A percentile compares a stretch with the other conserved stretches of the same genome.
phyloP scores from a whole-genome alignment of 2,113 vertebrate genomes.

The Myotis davidii region DNA sequence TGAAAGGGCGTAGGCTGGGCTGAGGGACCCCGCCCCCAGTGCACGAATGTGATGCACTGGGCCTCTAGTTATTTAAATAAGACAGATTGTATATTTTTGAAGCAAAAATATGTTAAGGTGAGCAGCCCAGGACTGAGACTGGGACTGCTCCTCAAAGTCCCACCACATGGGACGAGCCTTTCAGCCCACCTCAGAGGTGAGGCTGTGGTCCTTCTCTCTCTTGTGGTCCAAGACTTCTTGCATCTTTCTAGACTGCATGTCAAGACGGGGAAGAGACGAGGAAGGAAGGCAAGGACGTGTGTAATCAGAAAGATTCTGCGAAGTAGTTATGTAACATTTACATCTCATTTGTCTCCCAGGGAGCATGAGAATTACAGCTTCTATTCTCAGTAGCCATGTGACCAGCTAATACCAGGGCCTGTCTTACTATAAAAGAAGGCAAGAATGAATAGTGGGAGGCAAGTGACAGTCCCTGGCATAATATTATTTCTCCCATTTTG shows the following conservation, averaged over 20 bases:
- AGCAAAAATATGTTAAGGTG: background rate
- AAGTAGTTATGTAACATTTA: background rate
- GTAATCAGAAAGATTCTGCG: background rate
- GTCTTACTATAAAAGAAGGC: background rate
- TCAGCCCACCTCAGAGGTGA: background rate
- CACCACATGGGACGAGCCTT: background rate
- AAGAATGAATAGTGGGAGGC: background rate
- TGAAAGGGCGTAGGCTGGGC: too few species aligned
- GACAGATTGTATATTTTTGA: background rate
- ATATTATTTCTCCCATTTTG: background rate
- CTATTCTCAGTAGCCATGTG: background rate
- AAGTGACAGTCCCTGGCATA: background rate
- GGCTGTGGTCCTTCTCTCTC: background rate
- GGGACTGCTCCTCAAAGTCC: background rate
- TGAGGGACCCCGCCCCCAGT: too few species aligned
- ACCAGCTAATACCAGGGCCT: background rate
- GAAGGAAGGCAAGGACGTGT: background rate
- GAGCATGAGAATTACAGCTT: background rate
- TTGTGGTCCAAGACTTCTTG: background rate
- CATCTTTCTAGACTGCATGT: background rate
- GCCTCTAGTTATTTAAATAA: background rate
- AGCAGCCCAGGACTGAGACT: rapidly evolving
- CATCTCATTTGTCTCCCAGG: background rate
- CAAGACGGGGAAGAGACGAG: background rate
- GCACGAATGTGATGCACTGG: too few species aligned